Percentiles rank a stretch among this genome's conserved stretches.
Evolutionary conservation across 64 coral and sea anemone species (phyloP).

Genomic region (Acropora yongei): DNA sequence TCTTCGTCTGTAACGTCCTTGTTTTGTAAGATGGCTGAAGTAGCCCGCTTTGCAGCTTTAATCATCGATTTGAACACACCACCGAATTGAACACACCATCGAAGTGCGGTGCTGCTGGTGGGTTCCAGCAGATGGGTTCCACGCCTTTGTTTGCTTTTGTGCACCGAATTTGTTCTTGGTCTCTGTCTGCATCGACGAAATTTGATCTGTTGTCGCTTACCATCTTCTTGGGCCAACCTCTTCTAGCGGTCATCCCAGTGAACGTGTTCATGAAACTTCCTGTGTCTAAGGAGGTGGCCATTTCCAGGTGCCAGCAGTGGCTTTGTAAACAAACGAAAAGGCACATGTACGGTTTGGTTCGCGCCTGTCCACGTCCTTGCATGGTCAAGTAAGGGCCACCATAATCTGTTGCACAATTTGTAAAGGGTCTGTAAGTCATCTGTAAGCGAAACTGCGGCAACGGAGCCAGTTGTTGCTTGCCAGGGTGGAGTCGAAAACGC

Average conservation of each 20-base stretch:
- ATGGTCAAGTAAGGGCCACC: slow-evolving; percentile 39
- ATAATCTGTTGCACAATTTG: slow-evolving; percentile 57
- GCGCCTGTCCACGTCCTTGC: slow-evolving; percentile 26
- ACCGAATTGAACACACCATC: background rate
- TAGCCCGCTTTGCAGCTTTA: slow-evolving; percentile 59
- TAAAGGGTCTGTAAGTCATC: slow-evolving; percentile 53
- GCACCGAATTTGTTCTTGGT: slow-evolving; percentile 32
- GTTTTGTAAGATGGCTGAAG: slow-evolving; percentile 38
- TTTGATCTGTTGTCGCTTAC: slow-evolving; percentile 51
- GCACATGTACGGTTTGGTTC: slow-evolving; percentile 57
- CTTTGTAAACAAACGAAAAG: slow-evolving; percentile 70
- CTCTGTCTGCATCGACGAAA: slow-evolving; percentile 40
- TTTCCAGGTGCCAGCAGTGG: slow-evolving; percentile 67
- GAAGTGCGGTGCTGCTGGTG: slow-evolving; percentile 51
- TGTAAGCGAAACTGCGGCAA: slow-evolving; percentile 39
- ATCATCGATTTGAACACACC: slow-evolving; percentile 67
- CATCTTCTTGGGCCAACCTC: slow-evolving; percentile 54
- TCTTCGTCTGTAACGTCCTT: slow-evolving; percentile 63
- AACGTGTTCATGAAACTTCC: slow-evolving; percentile 43
- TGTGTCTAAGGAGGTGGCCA: slow-evolving; percentile 64
- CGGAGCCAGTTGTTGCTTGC: slow-evolving; percentile 44
- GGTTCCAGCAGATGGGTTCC: slow-evolving; percentile 34
- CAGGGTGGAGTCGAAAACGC: slow-evolving; percentile 36
- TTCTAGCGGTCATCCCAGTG: slow-evolving; percentile 42
- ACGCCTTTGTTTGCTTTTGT: slow-evolving; percentile 49